Percentiles rank a stretch among this genome's conserved stretches.
These are phyloP conservation scores for Mirza zaza DNA, from an alignment of 2,113 vertebrate genomes.

Conservation along the genomic window DNA sequence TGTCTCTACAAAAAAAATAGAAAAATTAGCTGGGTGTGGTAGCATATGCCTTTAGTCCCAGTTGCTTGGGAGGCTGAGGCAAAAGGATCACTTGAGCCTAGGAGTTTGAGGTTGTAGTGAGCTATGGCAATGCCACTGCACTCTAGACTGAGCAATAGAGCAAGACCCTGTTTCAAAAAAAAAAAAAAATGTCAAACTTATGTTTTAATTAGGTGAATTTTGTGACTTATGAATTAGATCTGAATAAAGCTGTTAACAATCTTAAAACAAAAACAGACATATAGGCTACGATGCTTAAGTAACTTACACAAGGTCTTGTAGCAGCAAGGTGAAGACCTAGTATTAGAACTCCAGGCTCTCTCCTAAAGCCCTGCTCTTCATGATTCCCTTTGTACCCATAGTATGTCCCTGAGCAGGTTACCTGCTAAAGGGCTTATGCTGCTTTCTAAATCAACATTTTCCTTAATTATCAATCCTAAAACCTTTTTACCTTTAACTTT, in stretches of 20 bases:
- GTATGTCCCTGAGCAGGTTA: background rate
- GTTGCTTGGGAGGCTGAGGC: no score
- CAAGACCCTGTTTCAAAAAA: no score
- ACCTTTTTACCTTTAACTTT: background rate
- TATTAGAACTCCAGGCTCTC: background rate
- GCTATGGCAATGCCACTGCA: no score
- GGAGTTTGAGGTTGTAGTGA: no score
- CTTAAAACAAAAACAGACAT: background rate
- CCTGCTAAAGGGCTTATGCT: background rate
- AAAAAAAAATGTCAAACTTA: background rate
- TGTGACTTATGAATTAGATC: background rate
- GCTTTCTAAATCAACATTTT: background rate
- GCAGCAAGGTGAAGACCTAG: background rate
- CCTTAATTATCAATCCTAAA: constrained; percentile 15
- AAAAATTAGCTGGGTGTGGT: no score
- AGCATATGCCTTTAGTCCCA: no score
- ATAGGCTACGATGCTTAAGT: background rate
- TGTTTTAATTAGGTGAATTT: constrained; percentile 21
- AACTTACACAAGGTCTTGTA: background rate
- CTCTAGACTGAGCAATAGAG: no score
- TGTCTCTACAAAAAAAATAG: no score
- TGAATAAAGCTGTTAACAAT: background rate
- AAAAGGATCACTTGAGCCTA: no score
- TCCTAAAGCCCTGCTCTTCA: background rate
- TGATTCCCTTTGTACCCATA: background rate